Percentiles rank a stretch among this genome's conserved stretches.
Conservation (phyloP, 2,888 invertebrate genomes). For the Itoplectis maculator region DNA sequence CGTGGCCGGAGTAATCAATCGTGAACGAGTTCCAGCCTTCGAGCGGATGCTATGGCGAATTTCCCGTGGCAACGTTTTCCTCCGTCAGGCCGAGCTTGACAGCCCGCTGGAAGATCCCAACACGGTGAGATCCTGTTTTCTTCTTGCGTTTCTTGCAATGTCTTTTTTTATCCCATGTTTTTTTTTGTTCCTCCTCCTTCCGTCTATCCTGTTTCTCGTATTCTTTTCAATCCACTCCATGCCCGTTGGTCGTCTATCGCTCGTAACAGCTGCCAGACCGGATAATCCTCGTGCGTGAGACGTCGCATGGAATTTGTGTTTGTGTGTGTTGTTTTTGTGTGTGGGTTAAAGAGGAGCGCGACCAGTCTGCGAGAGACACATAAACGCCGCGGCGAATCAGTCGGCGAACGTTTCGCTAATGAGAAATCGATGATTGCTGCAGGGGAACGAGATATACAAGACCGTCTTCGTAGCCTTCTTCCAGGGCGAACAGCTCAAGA, state of each 20-base stretch:
- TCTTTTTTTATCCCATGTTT: conserved; percentile 8
- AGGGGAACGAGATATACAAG: conserved; percentile 96
- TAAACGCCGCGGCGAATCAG: conserved; percentile 7
- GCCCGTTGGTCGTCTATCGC: neutral
- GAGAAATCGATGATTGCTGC: conserved; percentile 67
- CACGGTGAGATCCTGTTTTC: conserved; percentile 87
- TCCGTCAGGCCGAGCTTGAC: conserved; percentile 94
- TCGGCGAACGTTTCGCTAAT: conserved; percentile 27
- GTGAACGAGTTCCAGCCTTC: conserved; percentile 95
- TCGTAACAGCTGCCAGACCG: conserved; percentile 36
- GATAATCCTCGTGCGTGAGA: conserved; percentile 23
- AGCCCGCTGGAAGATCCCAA: conserved; percentile 93
- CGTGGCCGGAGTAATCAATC: conserved; percentile 96
- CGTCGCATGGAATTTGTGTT: neutral
- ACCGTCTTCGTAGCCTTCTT: conserved; percentile 95
- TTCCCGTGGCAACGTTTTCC: conserved; percentile 95
- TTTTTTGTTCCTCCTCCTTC: conserved; percentile 5
- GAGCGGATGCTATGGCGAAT: conserved; percentile 97
- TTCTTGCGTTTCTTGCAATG: conserved; percentile 20
- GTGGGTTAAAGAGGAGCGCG: neutral
- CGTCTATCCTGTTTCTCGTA: conserved; percentile 33
- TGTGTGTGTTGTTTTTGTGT: neutral
- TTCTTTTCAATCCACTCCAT: conserved; percentile 32
- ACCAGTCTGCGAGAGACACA: conserved; percentile 4
- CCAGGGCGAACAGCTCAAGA: conserved; percentile 97